Conservation (phyloP, 2,888 invertebrate species). For the Labia minor region DNA sequence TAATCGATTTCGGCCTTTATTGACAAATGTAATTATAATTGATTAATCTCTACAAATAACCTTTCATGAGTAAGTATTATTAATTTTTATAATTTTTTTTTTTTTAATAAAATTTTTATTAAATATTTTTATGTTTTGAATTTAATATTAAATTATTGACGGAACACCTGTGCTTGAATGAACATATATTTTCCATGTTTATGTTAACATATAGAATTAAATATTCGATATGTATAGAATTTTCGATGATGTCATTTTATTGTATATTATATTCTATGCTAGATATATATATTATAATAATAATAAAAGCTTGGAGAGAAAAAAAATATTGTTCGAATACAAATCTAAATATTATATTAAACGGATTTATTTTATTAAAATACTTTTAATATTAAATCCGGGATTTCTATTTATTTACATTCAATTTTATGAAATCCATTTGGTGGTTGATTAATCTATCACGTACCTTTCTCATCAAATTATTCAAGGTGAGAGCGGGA, state of each 20-base stretch:
- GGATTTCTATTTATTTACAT: neutral
- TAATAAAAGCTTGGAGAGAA: neutral
- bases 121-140: no score
- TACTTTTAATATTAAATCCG: constrained; percentile 6
- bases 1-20: no score
- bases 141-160: no score
- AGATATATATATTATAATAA: neutral
- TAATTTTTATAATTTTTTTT: no score
- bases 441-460: neutral
- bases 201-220: neutral
- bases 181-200: no score
- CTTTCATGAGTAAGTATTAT: no score
- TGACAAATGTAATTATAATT: no score
- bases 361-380: neutral
- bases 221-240: neutral
- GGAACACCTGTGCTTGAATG: no score
- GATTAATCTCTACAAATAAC: no score
- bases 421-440: neutral
- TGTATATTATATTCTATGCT: neutral
- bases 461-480: neutral
- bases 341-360: neutral
- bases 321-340: constrained; percentile 13
- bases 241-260: neutral
- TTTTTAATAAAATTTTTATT: no score
- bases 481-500: no score